Conservation (phyloP, 2,888 invertebrate species). For the Oscheius sp. region DNA sequence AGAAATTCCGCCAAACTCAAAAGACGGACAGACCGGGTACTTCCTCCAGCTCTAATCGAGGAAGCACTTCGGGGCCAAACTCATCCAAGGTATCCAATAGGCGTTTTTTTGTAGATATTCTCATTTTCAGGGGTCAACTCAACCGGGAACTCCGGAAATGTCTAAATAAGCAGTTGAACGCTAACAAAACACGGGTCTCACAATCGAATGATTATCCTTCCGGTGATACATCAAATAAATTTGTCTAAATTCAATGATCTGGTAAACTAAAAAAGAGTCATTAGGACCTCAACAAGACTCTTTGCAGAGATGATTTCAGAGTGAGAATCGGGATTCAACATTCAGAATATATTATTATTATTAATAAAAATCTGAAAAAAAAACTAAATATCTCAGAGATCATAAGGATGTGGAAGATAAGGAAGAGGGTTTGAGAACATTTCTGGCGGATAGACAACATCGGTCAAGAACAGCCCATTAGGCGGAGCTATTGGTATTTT, state of each 20-base stretch:
- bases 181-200: not conserved
- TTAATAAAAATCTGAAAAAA: no score
- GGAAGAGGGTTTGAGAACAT: constrained; percentile 56
- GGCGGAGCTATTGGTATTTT: constrained; percentile 53
- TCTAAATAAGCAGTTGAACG: not conserved
- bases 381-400: no score
- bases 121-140: no score
- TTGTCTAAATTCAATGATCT: no score
- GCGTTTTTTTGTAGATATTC: no score
- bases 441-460: constrained; percentile 58
- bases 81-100: constrained; percentile 24
- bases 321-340: no score
- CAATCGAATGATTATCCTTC: not conserved
- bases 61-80: constrained; percentile 20
- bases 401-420: no score
- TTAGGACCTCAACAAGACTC: no score
- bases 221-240: constrained; percentile 1
- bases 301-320: no score
- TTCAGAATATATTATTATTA: no score
- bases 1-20: constrained; percentile 67
- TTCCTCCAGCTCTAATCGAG: constrained; percentile 5
- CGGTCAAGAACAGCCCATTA: constrained; percentile 57
- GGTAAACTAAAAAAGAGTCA: no score
- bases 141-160: constrained; percentile 26
- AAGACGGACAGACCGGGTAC: constrained; percentile 17